Conservation (phyloP, 2,888 invertebrate genomes). For the Protodeltote pygarga region DNA sequence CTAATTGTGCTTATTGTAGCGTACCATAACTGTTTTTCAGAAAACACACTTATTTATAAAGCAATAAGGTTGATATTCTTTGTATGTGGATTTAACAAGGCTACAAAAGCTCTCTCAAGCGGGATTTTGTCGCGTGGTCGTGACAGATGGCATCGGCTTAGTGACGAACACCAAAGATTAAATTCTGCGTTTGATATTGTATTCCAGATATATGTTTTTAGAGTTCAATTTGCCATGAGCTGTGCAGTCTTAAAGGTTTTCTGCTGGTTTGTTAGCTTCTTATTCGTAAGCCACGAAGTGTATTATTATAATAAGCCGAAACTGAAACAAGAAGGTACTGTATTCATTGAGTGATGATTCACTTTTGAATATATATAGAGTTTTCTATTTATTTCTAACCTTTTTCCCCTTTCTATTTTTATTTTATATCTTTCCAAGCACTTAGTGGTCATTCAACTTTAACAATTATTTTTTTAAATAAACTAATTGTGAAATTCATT, state of each 20-base stretch:
- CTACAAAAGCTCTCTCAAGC: slow-evolving; percentile 22
- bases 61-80: slow-evolving; percentile 7
- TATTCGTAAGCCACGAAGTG: slow-evolving; percentile 1
- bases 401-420: no score
- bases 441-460: no score
- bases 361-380: no score
- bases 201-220: slow-evolving; percentile 1
- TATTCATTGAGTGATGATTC: no score
- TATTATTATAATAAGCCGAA: neutral
- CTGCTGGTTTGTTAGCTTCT: neutral
- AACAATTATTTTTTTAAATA: no score
- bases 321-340: slow-evolving; percentile 1
- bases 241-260: neutral
- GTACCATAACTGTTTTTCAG: neutral
- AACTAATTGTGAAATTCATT: no score
- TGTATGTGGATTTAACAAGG: neutral
- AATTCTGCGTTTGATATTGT: slow-evolving; percentile 19
- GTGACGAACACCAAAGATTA: slow-evolving; percentile 18
- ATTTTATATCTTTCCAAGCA: no score
- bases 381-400: no score
- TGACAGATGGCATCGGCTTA: slow-evolving; percentile 37
- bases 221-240: slow-evolving; percentile 9
- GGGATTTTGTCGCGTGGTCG: slow-evolving; percentile 28
- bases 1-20: neutral
- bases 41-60: neutral